Base-by-base conservation (phyloP, 2,797 vertebrate genomes). In the Lemur catta region DNA sequence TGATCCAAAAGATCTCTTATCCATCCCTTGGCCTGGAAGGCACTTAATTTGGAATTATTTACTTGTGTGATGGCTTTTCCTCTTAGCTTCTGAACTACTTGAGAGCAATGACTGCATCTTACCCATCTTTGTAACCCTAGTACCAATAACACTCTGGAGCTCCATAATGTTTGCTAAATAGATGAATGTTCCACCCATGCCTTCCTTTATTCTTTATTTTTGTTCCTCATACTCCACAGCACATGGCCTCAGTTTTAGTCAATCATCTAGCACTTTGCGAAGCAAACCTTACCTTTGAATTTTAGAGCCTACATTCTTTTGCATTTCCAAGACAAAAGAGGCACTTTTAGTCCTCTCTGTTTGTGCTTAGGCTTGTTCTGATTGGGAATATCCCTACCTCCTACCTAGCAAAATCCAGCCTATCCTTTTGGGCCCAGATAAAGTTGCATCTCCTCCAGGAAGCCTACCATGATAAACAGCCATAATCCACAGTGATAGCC, bases 391-490 rank as follows among this genome's bases (percentile, higher is more conserved):
- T 14, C 22, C n/a, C 15, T 38, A 33, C 6, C 9, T 72, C 38
- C 24, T 55, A 20, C 35, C 9, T 79, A 18, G n/a, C n/a, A 88
- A 96, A 92, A 75, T 59, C n/a, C 6, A 43, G 30, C 26, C 35
- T 80, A 12, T 82, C n/a, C 22, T 15, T 90, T 17, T 55, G 9
- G 74, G 59, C 55, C 28, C 28, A 1, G 4, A 48, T 43, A 22
- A 84, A 74, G 14, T 13, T 35, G 2, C 14, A 3, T 72, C 26
- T 52, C 46, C 52, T 84, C n/a, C 12, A 5, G 14, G 24, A 90
- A 35, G 11, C 12, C 72, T 59, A 72, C 41, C 0, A 0, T 6
- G 7, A 52, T n/a, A 63, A 14, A 63, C 3, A 79, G 63, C 2
- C 24, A 12, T 11, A 63, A 33, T 11, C n/a, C 41, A 6, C 4